A percentile compares a stretch with the other conserved stretches of the same genome.
Conservation (phyloP, 64 coral and sea anemone species). For the Exaiptasia diaphana region DNA sequence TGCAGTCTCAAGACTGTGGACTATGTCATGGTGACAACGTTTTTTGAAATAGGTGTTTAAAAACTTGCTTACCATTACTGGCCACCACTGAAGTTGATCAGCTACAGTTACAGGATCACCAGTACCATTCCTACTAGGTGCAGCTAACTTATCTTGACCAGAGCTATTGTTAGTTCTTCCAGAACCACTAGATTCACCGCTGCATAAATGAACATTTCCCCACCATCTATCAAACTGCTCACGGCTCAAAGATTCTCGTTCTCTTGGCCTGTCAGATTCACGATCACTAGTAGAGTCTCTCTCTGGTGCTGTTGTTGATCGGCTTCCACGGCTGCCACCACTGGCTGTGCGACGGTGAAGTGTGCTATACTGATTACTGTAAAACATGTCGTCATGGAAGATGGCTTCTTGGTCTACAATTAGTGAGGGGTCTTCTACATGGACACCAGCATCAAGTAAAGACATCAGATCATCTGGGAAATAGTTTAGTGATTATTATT, state of each 20-base stretch:
- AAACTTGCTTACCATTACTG: constrained; percentile 64
- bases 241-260: constrained; percentile 70
- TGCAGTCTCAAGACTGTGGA: too few species aligned
- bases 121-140: constrained; percentile 17
- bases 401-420: constrained; percentile 92
- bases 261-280: constrained; percentile 60
- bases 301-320: constrained; percentile 37
- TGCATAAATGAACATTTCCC: constrained; percentile 73
- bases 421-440: constrained; percentile 87
- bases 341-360: constrained; percentile 78
- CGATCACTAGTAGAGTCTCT: constrained; percentile 55
- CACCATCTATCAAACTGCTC: constrained; percentile 84
- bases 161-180: constrained; percentile 32
- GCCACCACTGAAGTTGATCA: constrained; percentile 89
- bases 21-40: too few species aligned
- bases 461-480: constrained; percentile 92
- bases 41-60: too few species aligned
- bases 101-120: constrained; percentile 75
- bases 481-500: too few species aligned
- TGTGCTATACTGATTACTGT: constrained; percentile 61
- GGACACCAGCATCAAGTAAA: constrained; percentile 85
- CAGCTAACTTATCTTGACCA: constrained; percentile 52
- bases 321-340: constrained; percentile 49
- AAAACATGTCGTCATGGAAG: constrained; percentile 98
- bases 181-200: constrained; percentile 32